Evolutionary conservation across 1,140 invertebrate species (phyloP).

Genomic region (Drosophila ogumai): DNA sequence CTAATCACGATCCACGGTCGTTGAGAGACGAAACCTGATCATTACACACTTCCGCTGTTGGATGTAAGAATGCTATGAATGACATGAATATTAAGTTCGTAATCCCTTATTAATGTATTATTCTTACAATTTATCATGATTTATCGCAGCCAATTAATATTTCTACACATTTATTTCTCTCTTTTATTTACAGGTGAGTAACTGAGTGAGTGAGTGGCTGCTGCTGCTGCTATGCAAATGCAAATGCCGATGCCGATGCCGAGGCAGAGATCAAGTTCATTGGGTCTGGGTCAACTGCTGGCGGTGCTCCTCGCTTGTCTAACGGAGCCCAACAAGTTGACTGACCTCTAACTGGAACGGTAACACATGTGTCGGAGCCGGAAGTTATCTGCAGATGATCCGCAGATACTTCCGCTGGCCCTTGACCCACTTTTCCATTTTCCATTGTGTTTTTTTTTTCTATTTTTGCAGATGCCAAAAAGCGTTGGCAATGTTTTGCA

Average conservation of each 20-base stretch:
- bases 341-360: constrained; percentile 77
- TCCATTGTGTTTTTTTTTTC: background rate
- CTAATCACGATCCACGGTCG: constrained; percentile 41
- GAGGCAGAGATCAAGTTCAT: constrained; percentile 72
- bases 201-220: constrained; percentile 8
- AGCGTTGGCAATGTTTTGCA: constrained; percentile 15
- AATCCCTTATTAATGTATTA: constrained; percentile 8
- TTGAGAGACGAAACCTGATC: constrained; percentile 1
- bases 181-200: constrained; percentile 60
- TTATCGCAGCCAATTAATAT: constrained; percentile 27
- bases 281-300: constrained; percentile 73
- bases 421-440: constrained; percentile 66
- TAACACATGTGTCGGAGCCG: constrained; percentile 38
- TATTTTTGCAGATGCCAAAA: background rate
- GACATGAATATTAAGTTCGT: constrained; percentile 23
- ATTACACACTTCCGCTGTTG: constrained; percentile 24
- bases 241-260: constrained; percentile 14
- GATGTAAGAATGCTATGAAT: constrained; percentile 14
- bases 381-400: constrained; percentile 45
- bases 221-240: constrained; percentile 28
- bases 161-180: constrained; percentile 8
- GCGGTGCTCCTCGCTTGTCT: constrained; percentile 37
- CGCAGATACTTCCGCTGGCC: constrained; percentile 66
- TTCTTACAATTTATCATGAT: constrained; percentile 21
- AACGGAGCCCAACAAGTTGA: constrained; percentile 76